Evolutionary conservation across 2,113 vertebrate genomes (phyloP).

Genomic region (Leptobrachium ailaonicum): DNA sequence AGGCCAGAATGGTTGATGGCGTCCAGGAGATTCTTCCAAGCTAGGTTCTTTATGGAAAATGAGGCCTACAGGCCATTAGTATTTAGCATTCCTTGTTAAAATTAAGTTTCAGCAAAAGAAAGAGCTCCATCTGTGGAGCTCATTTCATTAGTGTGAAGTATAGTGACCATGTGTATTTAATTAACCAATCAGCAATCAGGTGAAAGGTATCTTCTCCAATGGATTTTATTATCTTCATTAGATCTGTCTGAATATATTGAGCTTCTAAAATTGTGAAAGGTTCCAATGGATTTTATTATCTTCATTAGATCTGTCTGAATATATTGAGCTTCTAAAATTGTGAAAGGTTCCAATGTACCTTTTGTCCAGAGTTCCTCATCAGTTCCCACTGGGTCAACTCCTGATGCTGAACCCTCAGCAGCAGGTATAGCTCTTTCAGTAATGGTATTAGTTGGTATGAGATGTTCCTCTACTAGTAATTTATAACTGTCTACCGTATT

Average conservation of each 20-base stretch:
- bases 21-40: no score
- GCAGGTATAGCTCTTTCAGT: conserved; percentile 57
- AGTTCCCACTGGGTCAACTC: conserved; percentile 72
- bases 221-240: not conserved
- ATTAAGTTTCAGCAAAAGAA: no score
- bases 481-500: conserved; percentile 49
- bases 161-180: no score
- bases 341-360: conserved; percentile 56
- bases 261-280: conserved; percentile 53
- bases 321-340: conserved; percentile 56
- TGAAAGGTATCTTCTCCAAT: no score
- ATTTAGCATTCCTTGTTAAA: no score
- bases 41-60: no score
- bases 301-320: conserved; percentile 23
- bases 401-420: conserved; percentile 81
- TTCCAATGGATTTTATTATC: conserved; percentile 49
- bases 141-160: no score
- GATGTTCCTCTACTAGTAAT: conserved; percentile 57
- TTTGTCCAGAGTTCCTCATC: conserved; percentile 61
- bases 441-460: conserved; percentile 58
- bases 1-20: no score
- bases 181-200: no score
- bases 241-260: conserved; percentile 49
- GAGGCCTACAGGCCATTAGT: no score
- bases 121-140: no score